Evolutionary conservation across 2,888 invertebrate species (phyloP), one percentile per base, ranked within the genome.

Genomic region (Griposia aprilina): DNA sequence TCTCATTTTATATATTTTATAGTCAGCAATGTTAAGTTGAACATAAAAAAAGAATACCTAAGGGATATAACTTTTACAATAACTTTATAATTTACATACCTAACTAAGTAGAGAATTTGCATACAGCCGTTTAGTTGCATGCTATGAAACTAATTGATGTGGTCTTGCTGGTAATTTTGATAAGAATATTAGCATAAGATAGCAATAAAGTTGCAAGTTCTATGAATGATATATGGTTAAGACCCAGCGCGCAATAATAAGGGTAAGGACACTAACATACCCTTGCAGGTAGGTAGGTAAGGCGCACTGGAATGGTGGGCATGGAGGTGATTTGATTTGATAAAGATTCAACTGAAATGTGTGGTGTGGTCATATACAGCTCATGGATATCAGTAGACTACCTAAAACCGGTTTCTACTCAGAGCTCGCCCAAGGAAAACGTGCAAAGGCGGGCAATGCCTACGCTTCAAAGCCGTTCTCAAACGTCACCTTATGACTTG

Each of bases 41-140:
- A 48, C 13, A n/a, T n/a, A 8, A 4, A 59, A n/a, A 60, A 20
- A 70, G 7, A 41, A 69, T 10, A 62, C 20, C 11, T 26, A n/a
- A 55, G 20, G 23, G 26, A 59, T 17, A 30, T 8, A 41, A 26
- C 36, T 66, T 57, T 41, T 20, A 30, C 11, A 41, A 30, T n/a
- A 41, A 50, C 20, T 79, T 23, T 41, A 45, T 55, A 23, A 66
- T 72, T 59, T 60, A 60, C 66, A 59, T 55, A 59, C 3, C 23
- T 30, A 36, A 55, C n/a, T 57, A 50, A 57, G 30, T 59, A 63
- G 23, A 62, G 23, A 20, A 63, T 80, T 65, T 65, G 11, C 45
- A 80, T 68, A 57, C 67, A 80, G 36, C 17, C 20, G 50, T 74
- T 41, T 63, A 69, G 41, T 65, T 69, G 65, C 74, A 55, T 48